A percentile compares a stretch with the other conserved stretches of the same genome.
Conservation (phyloP, 2,888 invertebrate species). For the Onchidella celtica region DNA sequence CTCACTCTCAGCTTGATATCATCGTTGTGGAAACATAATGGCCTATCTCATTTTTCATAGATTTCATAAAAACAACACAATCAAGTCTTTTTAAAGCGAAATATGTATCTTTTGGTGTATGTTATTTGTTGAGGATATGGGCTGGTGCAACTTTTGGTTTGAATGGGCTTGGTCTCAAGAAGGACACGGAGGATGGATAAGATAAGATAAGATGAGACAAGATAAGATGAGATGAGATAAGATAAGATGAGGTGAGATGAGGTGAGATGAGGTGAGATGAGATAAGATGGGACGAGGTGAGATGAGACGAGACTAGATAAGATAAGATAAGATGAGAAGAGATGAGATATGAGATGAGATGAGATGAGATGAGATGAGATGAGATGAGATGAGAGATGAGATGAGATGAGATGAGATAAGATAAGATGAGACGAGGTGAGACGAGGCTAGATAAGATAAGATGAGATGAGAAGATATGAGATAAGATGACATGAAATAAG, state of each 20-base stretch:
- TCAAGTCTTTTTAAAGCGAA: too few species aligned
- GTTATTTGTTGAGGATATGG: too few species aligned
- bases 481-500: neutral
- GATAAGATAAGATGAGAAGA: too few species aligned
- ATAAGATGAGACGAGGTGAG: neutral
- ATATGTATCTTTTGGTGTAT: too few species aligned
- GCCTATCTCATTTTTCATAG: too few species aligned
- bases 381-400: too few species aligned
- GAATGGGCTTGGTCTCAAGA: too few species aligned
- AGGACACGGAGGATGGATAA: neutral
- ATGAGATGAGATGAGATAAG: neutral
- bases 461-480: neutral
- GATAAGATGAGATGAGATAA: neutral
- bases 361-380: neutral
- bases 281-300: neutral
- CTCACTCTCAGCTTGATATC: too few species aligned
- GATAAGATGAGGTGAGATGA: neutral
- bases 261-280: conserved; percentile 1
- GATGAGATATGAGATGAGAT: too few species aligned
- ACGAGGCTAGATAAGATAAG: neutral
- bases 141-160: too few species aligned
- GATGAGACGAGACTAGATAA: conserved; percentile 15
- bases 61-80: too few species aligned
- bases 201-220: conserved; percentile 3
- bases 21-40: too few species aligned